These are phyloP conservation scores for Tricholauxania praeusta DNA, from an alignment of 2,888 invertebrate genomes.

Conservation along the genomic window DNA sequence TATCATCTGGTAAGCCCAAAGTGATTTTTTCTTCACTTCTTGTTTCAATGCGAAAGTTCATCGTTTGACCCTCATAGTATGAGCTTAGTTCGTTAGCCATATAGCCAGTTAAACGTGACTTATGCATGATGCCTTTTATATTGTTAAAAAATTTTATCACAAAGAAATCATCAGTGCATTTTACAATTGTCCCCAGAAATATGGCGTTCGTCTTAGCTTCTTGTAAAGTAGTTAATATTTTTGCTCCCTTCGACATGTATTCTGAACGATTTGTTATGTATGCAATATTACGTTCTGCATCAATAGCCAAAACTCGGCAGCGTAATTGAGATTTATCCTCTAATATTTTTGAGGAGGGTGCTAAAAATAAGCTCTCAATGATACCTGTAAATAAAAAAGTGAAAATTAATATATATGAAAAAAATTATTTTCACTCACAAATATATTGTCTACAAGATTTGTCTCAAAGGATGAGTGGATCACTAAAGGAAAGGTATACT, in stretches of 20 bases:
- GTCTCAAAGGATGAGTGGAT: too few species aligned
- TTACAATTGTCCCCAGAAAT: slow-evolving; percentile 63
- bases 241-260: slow-evolving; percentile 71
- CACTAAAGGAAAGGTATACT: too few species aligned
- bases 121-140: slow-evolving; percentile 65
- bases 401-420: slow-evolving; percentile 5
- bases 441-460: too few species aligned
- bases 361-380: slow-evolving; percentile 72
- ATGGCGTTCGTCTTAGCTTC: slow-evolving; percentile 69
- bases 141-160: slow-evolving; percentile 66
- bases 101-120: slow-evolving; percentile 48
- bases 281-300: slow-evolving; percentile 68
- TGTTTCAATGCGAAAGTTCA: slow-evolving; percentile 58
- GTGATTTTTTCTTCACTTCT: slow-evolving; percentile 57
- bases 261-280: slow-evolving; percentile 77
- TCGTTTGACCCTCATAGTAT: slow-evolving; percentile 62
- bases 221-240: slow-evolving; percentile 70
- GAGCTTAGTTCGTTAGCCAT: slow-evolving; percentile 49
- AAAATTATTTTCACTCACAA: neutral
- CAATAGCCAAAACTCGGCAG: slow-evolving; percentile 73
- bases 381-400: slow-evolving; percentile 65
- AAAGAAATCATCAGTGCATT: slow-evolving; percentile 54
- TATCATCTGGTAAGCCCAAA: slow-evolving; percentile 58
- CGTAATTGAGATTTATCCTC: slow-evolving; percentile 71
- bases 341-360: slow-evolving; percentile 70